A percentile compares a stretch with the other conserved stretches of the same genome.
Evolutionary conservation across 2,888 invertebrate species (phyloP).

Genomic region (Mesorhabditis spiculigera): DNA sequence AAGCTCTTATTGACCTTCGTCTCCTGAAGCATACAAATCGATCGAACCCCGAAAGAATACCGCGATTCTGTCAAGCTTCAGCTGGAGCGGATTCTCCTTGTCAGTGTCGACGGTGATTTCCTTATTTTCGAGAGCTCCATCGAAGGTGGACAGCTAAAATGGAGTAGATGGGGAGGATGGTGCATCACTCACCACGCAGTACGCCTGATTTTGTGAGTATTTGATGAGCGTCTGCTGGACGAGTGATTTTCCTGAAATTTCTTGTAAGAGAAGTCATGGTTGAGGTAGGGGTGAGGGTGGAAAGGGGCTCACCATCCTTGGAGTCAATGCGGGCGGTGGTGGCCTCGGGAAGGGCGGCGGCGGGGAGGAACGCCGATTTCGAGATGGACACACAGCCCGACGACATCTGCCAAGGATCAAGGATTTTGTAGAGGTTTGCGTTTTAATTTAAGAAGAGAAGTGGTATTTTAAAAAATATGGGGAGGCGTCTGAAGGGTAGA

Average conservation of each 20-base stretch:
- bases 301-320: conserved; percentile 8
- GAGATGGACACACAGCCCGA: neutral
- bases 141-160: conserved; percentile 16
- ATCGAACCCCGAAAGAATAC: conserved; percentile 17
- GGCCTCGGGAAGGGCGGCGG: conserved; percentile 11
- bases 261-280: neutral
- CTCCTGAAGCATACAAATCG: conserved; percentile 28
- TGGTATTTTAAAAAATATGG: neutral
- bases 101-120: conserved; percentile 30
- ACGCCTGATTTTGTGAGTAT: conserved; percentile 49
- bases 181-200: conserved; percentile 30
- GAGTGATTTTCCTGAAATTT: conserved; percentile 41
- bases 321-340: conserved; percentile 7
- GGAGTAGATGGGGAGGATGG: neutral
- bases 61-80: conserved; percentile 46
- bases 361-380: conserved; percentile 11
- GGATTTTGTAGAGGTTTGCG: too few species aligned
- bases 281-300: neutral
- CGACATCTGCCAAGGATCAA: neutral
- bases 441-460: neutral
- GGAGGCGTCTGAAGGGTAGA: neutral
- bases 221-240: conserved; percentile 48
- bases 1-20: conserved; percentile 41
- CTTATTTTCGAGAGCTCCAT: conserved; percentile 25
- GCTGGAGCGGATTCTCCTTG: conserved; percentile 38